These are phyloP conservation scores for Psilopogon haemacephalus DNA, from an alignment of 2,113 vertebrate species.

Conservation along the genomic window DNA sequence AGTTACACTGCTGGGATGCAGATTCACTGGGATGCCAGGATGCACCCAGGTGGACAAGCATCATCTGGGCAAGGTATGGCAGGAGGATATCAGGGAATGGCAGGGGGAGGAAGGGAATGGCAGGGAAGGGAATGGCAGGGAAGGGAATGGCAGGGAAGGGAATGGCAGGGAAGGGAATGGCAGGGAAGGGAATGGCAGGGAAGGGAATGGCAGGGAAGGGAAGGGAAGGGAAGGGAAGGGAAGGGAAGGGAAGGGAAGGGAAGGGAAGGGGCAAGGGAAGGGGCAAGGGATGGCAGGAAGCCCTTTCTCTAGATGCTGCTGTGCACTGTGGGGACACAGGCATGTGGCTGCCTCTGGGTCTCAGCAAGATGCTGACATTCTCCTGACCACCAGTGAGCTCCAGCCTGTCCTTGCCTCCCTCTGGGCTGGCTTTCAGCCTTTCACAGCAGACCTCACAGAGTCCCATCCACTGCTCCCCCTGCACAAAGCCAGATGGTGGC, in stretches of 20 bases:
- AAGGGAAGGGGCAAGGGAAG: too few relatives aligned
- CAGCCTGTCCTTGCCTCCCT: not conserved
- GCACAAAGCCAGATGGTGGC: not conserved
- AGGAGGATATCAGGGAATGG: not conserved
- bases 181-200: not conserved
- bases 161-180: too few relatives aligned
- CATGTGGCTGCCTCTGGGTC: not conserved
- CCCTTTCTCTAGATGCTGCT: not conserved
- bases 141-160: too few relatives aligned
- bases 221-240: too few relatives aligned
- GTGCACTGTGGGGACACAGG: fast-evolving
- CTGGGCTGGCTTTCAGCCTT: not conserved
- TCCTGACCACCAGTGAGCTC: not conserved
- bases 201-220: too few relatives aligned
- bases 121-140: too few relatives aligned
- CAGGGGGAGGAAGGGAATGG: too few relatives aligned
- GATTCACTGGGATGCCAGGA: not conserved
- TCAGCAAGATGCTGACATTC: not conserved
- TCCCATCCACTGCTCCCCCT: not conserved
- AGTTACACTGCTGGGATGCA: fast-evolving
- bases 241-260: too few relatives aligned
- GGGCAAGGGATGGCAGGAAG: not conserved
- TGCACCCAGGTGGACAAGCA: not conserved
- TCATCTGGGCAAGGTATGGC: fast-evolving
- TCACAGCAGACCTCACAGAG: not conserved